Base-by-base conservation (phyloP, 92 coral and sea anemone species). In the Bergia puertoricense region DNA sequence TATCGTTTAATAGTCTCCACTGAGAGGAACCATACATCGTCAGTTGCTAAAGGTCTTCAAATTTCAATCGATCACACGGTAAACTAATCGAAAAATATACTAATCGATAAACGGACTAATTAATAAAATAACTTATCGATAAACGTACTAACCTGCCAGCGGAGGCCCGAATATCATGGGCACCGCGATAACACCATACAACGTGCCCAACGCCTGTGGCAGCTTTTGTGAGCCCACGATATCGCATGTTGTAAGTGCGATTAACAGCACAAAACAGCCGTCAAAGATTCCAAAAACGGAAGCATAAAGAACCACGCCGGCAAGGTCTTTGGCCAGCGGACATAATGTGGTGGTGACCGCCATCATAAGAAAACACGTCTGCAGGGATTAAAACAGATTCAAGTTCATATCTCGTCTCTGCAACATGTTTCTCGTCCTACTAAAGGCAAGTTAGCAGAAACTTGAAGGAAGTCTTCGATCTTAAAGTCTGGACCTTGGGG, bases 121-220 rank as follows among this genome's bases (percentile, higher is more conserved):
- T 0, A 30, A 30, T 30, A 30, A 30, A 30, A 30, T 30, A 30
- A 30, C 30, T 30, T 30, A 30, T 54, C 59, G 7, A 2, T 37
- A 48, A 51, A 4, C 56, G 69, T 9, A 15, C 67, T 37, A 82
- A 94, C 98, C 98, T 92, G 98, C 98, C 81, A 96, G 89, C 57
- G 98, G 98, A 68, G 98, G 94, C 9, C 98, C 98, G 86, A 94
- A 92, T 67, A 92, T 96, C 95, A 96, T 93, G 16, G 98, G 98
- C 43, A 96, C 6, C 42, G 98, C 92, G 11, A 91, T 94, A 38
- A 92, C 92, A 56, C 98, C 98, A 85, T 94, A 96, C 23, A 96
- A 82, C 81, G 89, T 91, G 38, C 98, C 98, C 59, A 96, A 81
- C 22, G 98, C 98, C 48, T 91, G 93, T 5, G 91, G 94, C 16